A percentile compares a stretch with the other conserved stretches of the same genome.
Evolutionary conservation across 2,888 invertebrate genomes (phyloP).

Genomic region (Graphium colonna): DNA sequence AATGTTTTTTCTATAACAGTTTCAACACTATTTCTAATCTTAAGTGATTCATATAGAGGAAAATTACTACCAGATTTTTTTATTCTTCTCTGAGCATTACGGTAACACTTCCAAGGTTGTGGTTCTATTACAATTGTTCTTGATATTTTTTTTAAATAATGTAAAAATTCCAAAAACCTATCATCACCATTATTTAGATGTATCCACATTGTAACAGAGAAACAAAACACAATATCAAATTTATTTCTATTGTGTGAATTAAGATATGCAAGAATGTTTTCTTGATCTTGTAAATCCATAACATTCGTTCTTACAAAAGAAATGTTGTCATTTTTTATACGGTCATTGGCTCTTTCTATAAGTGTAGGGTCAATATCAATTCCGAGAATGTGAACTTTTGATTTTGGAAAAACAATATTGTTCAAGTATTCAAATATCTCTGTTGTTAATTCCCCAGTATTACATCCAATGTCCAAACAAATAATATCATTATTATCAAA

Average conservation of each 20-base stretch:
- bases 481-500: slow-evolving; percentile 46
- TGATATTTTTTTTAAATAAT: slow-evolving; percentile 72
- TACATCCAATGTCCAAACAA: slow-evolving; percentile 88
- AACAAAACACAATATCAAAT: slow-evolving; percentile 87
- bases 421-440: slow-evolving; percentile 76
- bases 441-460: slow-evolving; percentile 87
- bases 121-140: slow-evolving; percentile 87
- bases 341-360: slow-evolving; percentile 83
- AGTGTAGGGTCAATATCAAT: slow-evolving; percentile 87
- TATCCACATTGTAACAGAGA: slow-evolving; percentile 95
- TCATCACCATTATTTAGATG: slow-evolving; percentile 91
- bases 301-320: slow-evolving; percentile 82
- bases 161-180: slow-evolving; percentile 83
- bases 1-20: slow-evolving; percentile 77
- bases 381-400: slow-evolving; percentile 77
- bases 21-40: slow-evolving; percentile 82
- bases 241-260: slow-evolving; percentile 47
- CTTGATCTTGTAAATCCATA: slow-evolving; percentile 61
- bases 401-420: slow-evolving; percentile 47
- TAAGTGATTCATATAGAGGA: slow-evolving; percentile 78
- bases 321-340: slow-evolving; percentile 65
- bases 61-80: slow-evolving; percentile 82
- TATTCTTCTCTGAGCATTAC: slow-evolving; percentile 85
- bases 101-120: slow-evolving; percentile 93
- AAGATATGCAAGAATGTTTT: slow-evolving; percentile 71